Conservation (phyloP, 2,797 vertebrate genomes). For the Etheostoma perlongum region DNA sequence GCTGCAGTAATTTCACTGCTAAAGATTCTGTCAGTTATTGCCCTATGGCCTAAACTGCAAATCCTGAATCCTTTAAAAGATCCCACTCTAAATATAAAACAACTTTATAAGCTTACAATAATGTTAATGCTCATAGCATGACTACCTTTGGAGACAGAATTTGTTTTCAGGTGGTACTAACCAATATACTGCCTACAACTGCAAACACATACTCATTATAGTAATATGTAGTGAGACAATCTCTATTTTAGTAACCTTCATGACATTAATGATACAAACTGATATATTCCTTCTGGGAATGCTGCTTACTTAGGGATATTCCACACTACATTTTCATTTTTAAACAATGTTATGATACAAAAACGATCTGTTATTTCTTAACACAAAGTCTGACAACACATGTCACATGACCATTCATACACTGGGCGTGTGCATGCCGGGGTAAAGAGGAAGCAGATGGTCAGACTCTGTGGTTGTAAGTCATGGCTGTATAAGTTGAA, state of each 20-base stretch:
- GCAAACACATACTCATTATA: not conserved
- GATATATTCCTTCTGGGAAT: not conserved
- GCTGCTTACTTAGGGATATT: not conserved
- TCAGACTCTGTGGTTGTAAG: too few relatives aligned
- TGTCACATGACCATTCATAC: too few relatives aligned
- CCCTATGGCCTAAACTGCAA: not conserved
- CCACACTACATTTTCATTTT: too few relatives aligned
- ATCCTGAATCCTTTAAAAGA: slow-evolving; percentile 1
- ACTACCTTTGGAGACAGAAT: not conserved
- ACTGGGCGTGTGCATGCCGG: too few relatives aligned
- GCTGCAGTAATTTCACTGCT: not conserved
- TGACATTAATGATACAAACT: too few relatives aligned
- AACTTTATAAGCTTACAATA: not conserved
- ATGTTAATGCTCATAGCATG: not conserved
- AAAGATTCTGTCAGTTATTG: not conserved
- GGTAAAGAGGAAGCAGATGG: too few relatives aligned
- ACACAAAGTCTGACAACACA: too few relatives aligned
- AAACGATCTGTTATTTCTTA: too few relatives aligned
- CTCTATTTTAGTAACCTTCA: not conserved
- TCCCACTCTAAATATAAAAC: not conserved
- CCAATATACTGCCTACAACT: not conserved
- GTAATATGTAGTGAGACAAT: not conserved
- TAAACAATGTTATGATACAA: too few relatives aligned
- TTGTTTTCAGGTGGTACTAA: not conserved
- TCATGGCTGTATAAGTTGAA: too few relatives aligned